These are phyloP conservation scores for Mesembrinibis cayennensis DNA, from an alignment of 2,113 vertebrate species.

Conservation along the genomic window DNA sequence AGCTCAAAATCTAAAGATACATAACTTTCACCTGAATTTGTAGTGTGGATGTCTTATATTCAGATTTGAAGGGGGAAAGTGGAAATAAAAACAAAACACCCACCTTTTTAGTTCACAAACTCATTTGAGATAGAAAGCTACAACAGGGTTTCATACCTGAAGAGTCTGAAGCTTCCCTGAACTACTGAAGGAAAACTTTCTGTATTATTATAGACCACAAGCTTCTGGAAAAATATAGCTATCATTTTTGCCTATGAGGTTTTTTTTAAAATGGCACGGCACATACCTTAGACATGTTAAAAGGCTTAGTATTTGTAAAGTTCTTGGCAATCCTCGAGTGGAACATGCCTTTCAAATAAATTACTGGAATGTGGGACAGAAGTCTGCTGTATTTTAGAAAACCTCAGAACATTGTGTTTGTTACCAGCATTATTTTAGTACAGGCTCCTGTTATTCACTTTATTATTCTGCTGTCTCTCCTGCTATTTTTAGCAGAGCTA, in stretches of 20 bases:
- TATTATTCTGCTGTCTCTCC: constrained; percentile 12
- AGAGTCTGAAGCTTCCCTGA: neutral
- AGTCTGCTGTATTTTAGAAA: constrained; percentile 46
- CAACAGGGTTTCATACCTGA: neutral
- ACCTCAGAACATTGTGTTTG: constrained; percentile 49
- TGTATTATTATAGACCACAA: neutral
- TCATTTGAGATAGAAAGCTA: neutral
- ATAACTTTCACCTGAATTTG: neutral
- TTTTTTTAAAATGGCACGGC: constrained; percentile 10
- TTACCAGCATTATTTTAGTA: constrained; percentile 13
- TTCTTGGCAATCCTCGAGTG: constrained; percentile 50
- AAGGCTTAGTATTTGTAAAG: constrained; percentile 49
- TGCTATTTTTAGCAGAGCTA: constrained; percentile 49
- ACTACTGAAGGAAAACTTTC: neutral
- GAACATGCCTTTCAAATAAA: constrained; percentile 59
- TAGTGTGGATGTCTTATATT: accelerated
- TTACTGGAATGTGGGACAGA: constrained; percentile 54
- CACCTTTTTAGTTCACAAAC: neutral
- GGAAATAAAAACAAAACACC: neutral
- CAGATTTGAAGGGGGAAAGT: neutral
- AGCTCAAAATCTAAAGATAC: neutral
- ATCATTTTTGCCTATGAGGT: constrained; percentile 14
- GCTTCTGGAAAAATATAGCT: constrained; percentile 30
- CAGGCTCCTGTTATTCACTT: constrained; percentile 12
- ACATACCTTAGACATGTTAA: constrained; percentile 38